Evolutionary conservation across 1,140 invertebrate species (phyloP).

Genomic region (Dendroctonus ponderosae): DNA sequence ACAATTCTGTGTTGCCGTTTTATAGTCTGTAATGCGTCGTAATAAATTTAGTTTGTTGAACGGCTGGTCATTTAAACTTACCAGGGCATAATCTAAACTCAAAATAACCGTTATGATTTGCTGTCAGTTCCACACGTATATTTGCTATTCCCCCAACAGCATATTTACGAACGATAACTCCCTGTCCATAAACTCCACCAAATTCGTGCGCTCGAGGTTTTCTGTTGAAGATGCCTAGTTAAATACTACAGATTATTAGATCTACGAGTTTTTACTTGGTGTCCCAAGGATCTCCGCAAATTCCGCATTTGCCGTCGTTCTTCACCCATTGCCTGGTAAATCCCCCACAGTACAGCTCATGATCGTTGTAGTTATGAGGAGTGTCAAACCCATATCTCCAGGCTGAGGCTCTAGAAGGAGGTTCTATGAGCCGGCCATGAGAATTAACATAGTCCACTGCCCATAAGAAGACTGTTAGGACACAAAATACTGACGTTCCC

Average conservation of each 20-base stretch:
- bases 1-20: slow-evolving; percentile 70
- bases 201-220: slow-evolving; percentile 76
- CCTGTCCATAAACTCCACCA: slow-evolving; percentile 78
- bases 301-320: slow-evolving; percentile 79
- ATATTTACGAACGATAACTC: slow-evolving; percentile 77
- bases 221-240: slow-evolving; percentile 41
- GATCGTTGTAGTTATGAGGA: slow-evolving; percentile 82
- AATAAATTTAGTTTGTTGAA: not conserved
- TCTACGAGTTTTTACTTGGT: slow-evolving; percentile 47
- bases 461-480: too few species aligned
- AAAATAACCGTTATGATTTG: slow-evolving; percentile 81
- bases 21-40: slow-evolving; percentile 42
- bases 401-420: slow-evolving; percentile 78
- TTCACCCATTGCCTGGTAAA: slow-evolving; percentile 72
- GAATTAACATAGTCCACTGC: too few species aligned
- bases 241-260: too few species aligned
- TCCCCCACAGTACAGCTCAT: slow-evolving; percentile 86
- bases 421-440: slow-evolving; percentile 81
- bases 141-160: slow-evolving; percentile 64
- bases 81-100: slow-evolving; percentile 80
- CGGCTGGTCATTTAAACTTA: slow-evolving; percentile 1
- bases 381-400: slow-evolving; percentile 78
- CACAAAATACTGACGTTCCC: too few species aligned
- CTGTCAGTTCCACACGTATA: slow-evolving; percentile 75
- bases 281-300: slow-evolving; percentile 86